These are phyloP conservation scores for Eupithecia centaureata DNA, from an alignment of 2,888 invertebrate genomes.

Conservation along the genomic window DNA sequence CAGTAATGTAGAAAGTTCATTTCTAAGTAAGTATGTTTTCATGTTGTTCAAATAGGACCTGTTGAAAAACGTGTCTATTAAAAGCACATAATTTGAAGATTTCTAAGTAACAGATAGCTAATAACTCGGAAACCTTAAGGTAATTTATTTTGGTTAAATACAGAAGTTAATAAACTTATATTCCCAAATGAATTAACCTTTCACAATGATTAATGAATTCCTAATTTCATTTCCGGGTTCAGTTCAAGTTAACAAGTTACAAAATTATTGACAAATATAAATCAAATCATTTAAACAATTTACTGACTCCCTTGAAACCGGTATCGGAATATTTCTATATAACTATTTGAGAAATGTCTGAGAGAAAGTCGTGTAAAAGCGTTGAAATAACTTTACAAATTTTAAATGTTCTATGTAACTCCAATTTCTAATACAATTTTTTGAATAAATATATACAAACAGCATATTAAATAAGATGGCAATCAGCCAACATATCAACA, in stretches of 20 bases:
- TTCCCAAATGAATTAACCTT: not conserved
- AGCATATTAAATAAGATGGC: not conserved
- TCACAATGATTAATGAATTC: not conserved
- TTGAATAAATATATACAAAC: slow-evolving; percentile 12
- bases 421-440: not conserved
- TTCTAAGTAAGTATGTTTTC: too few species aligned
- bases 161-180: not conserved
- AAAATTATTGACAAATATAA: not conserved
- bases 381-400: not conserved
- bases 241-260: not conserved
- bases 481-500: not conserved
- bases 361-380: not conserved
- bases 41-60: too few species aligned
- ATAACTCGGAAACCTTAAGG: not conserved
- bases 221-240: not conserved
- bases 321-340: not conserved
- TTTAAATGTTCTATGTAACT: not conserved
- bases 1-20: not conserved
- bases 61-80: not conserved
- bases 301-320: not conserved
- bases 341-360: not conserved
- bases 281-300: not conserved
- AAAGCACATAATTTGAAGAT: not conserved
- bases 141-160: not conserved
- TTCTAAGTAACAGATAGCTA: not conserved